Base-by-base conservation (phyloP, 1,140 invertebrate genomes). In the Lutraria rhynchaena region DNA sequence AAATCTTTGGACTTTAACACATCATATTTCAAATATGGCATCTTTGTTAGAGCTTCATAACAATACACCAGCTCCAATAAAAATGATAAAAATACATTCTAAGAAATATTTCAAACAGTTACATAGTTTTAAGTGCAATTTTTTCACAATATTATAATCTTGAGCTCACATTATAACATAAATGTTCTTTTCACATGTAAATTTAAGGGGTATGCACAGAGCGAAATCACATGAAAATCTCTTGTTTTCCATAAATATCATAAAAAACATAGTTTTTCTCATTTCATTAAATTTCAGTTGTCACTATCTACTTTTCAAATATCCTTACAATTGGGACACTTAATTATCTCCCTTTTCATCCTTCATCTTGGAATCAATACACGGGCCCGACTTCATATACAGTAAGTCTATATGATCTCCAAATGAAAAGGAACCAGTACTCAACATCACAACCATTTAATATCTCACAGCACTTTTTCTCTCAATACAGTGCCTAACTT, bases 11-110 rank as follows among this genome's bases (percentile, higher is more conserved):
- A 67, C 63, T 29, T 46, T 24, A 46, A 11, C n/a, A n/a, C n/a
- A n/a, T n/a, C n/a, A n/a, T n/a, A n/a, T n/a, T n/a, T n/a, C 13
- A 46, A 67, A 31, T 67, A 67, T 67, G 63, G 63, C 63, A 67
- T 46, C 63, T 67, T 7, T 31, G 19, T 27, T 15, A 27, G 63
- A 67, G 63, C 41, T 29, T 41, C 5, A 7, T 41, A 7, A 7
- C 15, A 4, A 11, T 37, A 24, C 31, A 61, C 19, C 7, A 3
- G 33, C 63, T 29, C 41, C 37, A 41, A 41, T 41, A 41, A 41
- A 41, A 29, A 49, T 51, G n/a, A 67, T 31, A 67, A 29, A 67
- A 57, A 41, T 37, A 41, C 17, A 65, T 27, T 19, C 5, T 44
- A n/a, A 22, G 37, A 44, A 65, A 15, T 41, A 5, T 41, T 5